These are phyloP conservation scores for Poeciliopsis prolifica DNA, from an alignment of 2,113 vertebrate genomes.

Conservation along the genomic window DNA sequence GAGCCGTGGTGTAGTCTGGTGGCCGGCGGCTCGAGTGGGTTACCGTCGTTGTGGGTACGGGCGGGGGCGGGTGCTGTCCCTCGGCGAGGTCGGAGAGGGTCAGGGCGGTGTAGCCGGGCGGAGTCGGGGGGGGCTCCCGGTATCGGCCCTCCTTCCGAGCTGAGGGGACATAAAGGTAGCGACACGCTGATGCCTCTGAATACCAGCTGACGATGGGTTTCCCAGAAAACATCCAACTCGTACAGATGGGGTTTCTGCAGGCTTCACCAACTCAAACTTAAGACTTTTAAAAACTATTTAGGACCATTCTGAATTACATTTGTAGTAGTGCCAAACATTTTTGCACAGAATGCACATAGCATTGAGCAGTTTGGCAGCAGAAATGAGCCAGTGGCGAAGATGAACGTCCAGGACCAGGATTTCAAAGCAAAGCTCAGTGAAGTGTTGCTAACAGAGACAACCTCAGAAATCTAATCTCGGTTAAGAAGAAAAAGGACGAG, in stretches of 20 bases:
- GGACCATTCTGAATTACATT: too few relatives aligned
- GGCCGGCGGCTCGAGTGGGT: constrained; percentile 87
- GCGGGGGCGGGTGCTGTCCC: constrained; percentile 68
- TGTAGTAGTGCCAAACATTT: too few relatives aligned
- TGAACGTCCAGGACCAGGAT: background rate
- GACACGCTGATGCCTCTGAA: background rate
- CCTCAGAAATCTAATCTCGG: too few relatives aligned
- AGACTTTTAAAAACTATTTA: too few relatives aligned
- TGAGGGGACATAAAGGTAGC: constrained; percentile 53
- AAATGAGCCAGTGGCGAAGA: too few relatives aligned
- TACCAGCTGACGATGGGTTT: background rate
- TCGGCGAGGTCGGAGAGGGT: constrained; percentile 91
- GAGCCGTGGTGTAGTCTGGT: constrained; percentile 94
- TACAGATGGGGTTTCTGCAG: background rate
- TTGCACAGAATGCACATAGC: too few relatives aligned
- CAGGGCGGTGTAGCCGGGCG: constrained; percentile 94
- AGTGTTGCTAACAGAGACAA: too few relatives aligned
- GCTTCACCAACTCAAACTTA: too few relatives aligned
- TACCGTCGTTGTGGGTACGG: constrained; percentile 23
- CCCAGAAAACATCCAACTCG: background rate
- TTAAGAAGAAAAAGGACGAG: too few relatives aligned
- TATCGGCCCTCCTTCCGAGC: constrained; percentile 94
- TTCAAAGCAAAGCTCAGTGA: background rate
- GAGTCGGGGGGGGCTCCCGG: constrained; percentile 94
- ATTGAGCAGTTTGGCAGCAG: too few relatives aligned